Percentiles rank a stretch among this genome's conserved stretches.
These are phyloP conservation scores for Aleadryas rufinucha DNA, from an alignment of 2,113 vertebrate genomes.

Conservation along the genomic window DNA sequence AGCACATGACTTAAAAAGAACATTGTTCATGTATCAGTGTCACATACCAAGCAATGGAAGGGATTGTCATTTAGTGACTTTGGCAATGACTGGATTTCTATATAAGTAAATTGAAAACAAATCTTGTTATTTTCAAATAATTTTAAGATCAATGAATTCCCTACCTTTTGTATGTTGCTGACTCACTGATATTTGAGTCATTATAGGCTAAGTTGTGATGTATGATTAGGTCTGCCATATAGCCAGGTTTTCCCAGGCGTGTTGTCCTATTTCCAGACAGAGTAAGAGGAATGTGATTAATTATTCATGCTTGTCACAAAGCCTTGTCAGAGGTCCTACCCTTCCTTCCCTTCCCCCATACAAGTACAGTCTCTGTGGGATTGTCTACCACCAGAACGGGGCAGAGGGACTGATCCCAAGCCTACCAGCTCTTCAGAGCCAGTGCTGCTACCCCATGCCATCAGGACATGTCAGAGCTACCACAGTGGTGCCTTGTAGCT, in stretches of 20 bases:
- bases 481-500: background rate
- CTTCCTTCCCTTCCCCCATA: background rate
- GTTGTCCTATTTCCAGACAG: background rate
- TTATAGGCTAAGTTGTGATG: background rate
- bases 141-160: background rate
- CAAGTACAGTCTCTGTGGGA: fast-evolving
- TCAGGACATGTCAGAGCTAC: background rate
- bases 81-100: background rate
- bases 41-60: background rate
- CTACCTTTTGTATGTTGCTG: background rate
- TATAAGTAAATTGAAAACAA: background rate
- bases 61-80: background rate
- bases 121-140: background rate
- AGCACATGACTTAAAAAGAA: background rate
- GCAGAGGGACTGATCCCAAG: background rate
- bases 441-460: background rate
- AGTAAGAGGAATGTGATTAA: background rate
- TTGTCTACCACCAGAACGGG: background rate
- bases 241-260: background rate
- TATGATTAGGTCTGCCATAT: background rate
- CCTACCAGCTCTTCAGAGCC: background rate
- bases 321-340: background rate
- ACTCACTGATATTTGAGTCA: background rate
- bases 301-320: background rate
- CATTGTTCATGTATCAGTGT: background rate